Conservation (phyloP, 2,888 invertebrate genomes). For the Dyspetes luteomarginatus region DNA sequence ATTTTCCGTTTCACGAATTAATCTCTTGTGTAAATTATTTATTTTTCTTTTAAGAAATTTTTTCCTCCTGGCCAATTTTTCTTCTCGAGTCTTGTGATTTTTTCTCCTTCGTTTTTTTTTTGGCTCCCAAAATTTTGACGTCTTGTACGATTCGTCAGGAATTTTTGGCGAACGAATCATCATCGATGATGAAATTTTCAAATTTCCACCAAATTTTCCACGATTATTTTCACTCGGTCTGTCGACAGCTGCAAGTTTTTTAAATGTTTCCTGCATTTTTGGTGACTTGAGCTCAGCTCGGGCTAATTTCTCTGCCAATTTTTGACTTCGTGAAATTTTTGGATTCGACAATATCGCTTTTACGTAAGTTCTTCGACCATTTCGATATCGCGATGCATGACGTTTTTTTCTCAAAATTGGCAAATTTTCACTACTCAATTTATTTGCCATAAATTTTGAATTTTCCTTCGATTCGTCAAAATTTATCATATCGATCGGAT, state of each 20-base stretch:
- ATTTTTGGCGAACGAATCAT: background rate
- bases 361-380: slow-evolving; percentile 50
- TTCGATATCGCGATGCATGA: slow-evolving; percentile 29
- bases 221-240: slow-evolving; percentile 7
- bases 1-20: slow-evolving; percentile 64
- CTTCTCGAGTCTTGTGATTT: slow-evolving; percentile 44
- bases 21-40: slow-evolving; percentile 33
- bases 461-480: slow-evolving; percentile 4
- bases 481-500: slow-evolving; percentile 4
- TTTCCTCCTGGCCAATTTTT: slow-evolving; percentile 49
- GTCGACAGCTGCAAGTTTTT: slow-evolving; percentile 66
- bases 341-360: slow-evolving; percentile 62
- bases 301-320: slow-evolving; percentile 72
- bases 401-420: slow-evolving; percentile 13
- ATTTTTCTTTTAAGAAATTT: slow-evolving; percentile 51
- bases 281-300: slow-evolving; percentile 71
- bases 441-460: too few relatives aligned
- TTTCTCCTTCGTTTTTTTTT: slow-evolving; percentile 65
- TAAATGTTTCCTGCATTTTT: slow-evolving; percentile 72
- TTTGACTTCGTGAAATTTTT: slow-evolving; percentile 50
- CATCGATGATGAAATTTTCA: slow-evolving; percentile 8
- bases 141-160: slow-evolving; percentile 17
- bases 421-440: too few relatives aligned
- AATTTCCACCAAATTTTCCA: background rate
- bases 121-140: slow-evolving; percentile 26